phyloP scores from a whole-genome alignment of 2,888 invertebrate species.

The Cacoxenus indagator region DNA sequence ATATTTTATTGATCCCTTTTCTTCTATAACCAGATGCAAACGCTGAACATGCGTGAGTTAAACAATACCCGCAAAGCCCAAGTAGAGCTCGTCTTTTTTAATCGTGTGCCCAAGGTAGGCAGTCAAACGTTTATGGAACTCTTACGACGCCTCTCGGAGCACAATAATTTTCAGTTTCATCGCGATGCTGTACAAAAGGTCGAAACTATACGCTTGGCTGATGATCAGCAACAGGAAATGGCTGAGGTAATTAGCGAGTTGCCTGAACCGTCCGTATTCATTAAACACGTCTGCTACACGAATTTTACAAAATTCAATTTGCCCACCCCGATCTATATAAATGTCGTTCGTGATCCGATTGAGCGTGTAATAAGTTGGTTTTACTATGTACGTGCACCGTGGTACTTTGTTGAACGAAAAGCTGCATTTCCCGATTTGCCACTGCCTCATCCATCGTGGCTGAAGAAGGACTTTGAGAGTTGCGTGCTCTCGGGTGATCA shows the following conservation, averaged over 20 bases:
- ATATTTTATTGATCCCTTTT: no score
- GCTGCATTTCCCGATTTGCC: constrained; percentile 91
- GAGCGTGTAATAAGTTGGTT: constrained; percentile 94
- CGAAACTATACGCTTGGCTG: constrained; percentile 87
- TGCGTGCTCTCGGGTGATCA: constrained; percentile 87
- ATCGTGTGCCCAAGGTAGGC: constrained; percentile 92
- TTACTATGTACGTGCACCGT: constrained; percentile 91
- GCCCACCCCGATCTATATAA: constrained; percentile 89
- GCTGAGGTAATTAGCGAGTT: constrained; percentile 83
- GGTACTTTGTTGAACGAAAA: constrained; percentile 93
- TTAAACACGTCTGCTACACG: constrained; percentile 92
- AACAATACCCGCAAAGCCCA: constrained; percentile 86
- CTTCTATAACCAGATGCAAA: constrained; percentile 72
- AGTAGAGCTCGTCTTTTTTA: constrained; percentile 86
- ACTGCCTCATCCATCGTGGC: constrained; percentile 88
- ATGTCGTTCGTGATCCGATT: constrained; percentile 90
- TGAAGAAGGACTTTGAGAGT: constrained; percentile 91
- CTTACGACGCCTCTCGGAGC: constrained; percentile 78
- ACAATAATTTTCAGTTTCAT: constrained; percentile 82
- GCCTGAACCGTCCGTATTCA: constrained; percentile 85
- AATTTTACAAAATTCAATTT: constrained; percentile 87
- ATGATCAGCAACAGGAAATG: constrained; percentile 84
- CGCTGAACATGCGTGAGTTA: constrained; percentile 79
- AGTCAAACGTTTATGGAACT: constrained; percentile 93
- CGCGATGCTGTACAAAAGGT: constrained; percentile 90